phyloP scores from a whole-genome alignment of 2,888 invertebrate genomes.

The Chorisops tibialis region DNA sequence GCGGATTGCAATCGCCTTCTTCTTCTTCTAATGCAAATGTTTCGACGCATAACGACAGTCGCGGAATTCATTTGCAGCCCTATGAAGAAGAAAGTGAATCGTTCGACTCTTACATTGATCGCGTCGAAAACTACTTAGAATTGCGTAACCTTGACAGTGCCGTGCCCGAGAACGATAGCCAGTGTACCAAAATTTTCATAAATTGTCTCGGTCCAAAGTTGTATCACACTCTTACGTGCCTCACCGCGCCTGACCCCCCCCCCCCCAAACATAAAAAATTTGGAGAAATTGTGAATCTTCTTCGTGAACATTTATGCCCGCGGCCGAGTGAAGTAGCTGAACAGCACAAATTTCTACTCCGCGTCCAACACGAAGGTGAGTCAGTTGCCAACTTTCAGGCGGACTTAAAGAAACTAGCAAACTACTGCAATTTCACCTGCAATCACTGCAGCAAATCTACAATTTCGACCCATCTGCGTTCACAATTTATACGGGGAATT shows the following conservation, averaged over 20 bases:
- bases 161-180: neutral
- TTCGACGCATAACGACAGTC: no score
- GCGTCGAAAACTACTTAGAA: conserved; percentile 18
- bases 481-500: no score
- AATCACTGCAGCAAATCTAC: no score
- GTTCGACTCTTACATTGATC: conserved; percentile 19
- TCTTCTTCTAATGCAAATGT: no score
- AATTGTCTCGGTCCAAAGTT: conserved; percentile 23
- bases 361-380: no score
- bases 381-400: no score
- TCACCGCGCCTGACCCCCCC: no score
- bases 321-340: conserved; percentile 23
- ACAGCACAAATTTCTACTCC: conserved; percentile 23
- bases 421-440: no score
- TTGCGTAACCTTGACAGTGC: neutral
- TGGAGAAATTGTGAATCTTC: conserved; percentile 2
- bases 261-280: no score
- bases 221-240: conserved; percentile 16
- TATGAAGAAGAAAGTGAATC: conserved; percentile 20
- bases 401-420: no score
- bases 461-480: no score
- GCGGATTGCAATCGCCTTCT: no score
- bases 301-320: conserved; percentile 14
- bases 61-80: conserved; percentile 14
- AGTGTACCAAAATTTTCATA: conserved; percentile 14